Conservation (phyloP, 2,888 invertebrate genomes). For the Eupithecia pulchellata region DNA sequence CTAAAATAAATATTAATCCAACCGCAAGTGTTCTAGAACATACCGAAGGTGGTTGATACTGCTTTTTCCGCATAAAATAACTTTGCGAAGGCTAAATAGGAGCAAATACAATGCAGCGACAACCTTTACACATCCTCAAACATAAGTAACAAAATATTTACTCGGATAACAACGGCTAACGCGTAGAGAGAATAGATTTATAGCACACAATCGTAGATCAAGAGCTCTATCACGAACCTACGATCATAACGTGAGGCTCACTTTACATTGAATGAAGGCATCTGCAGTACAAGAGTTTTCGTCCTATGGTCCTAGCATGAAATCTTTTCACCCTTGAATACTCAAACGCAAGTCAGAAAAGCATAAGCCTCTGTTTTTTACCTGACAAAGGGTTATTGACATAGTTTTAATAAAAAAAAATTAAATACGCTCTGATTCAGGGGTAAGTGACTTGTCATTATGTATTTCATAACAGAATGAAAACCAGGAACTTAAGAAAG, state of each 20-base stretch:
- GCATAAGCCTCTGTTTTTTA: not conserved
- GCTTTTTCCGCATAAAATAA: not conserved
- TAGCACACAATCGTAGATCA: conserved; percentile 79
- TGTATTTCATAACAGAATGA: too few species aligned
- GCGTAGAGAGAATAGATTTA: conserved; percentile 72
- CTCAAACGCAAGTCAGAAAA: not conserved
- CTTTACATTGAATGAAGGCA: not conserved
- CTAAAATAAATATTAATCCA: not conserved
- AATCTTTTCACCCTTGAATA: not conserved
- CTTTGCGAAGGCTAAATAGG: not conserved
- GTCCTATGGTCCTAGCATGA: not conserved
- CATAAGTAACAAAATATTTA: conserved; percentile 42
- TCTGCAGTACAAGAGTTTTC: not conserved
- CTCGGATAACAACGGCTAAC: conserved; percentile 57
- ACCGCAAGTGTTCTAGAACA: not conserved
- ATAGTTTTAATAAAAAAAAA: not conserved
- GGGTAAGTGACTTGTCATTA: too few species aligned
- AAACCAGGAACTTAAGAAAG: not conserved
- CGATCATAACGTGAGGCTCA: not conserved
- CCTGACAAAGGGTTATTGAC: not conserved
- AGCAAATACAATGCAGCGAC: not conserved
- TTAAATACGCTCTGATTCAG: too few species aligned
- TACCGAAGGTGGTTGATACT: not conserved
- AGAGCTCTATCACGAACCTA: conserved; percentile 31
- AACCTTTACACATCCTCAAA: not conserved